phyloP scores from a whole-genome alignment of 2,888 invertebrate species.

The Hypolimnas misippus region DNA sequence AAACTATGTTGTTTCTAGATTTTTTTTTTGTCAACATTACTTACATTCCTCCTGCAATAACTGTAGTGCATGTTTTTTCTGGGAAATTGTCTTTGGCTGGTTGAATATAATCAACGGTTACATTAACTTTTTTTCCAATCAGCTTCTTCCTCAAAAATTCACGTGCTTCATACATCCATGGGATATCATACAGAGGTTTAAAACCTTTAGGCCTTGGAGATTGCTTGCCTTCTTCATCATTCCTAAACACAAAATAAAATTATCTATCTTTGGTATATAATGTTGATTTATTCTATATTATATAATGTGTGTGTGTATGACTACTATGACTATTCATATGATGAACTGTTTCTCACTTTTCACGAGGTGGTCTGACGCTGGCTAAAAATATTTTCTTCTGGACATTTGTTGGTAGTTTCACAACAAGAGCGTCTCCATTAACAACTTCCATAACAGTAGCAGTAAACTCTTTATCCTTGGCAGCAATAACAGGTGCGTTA shows the following conservation, averaged over 20 bases:
- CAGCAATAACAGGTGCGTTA: constrained; percentile 87
- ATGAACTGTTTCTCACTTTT: constrained; percentile 68
- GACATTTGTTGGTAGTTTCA: constrained; percentile 91
- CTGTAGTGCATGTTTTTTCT: constrained; percentile 97
- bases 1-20: neutral
- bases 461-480: constrained; percentile 91
- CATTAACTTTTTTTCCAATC: constrained; percentile 96
- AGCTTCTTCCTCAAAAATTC: constrained; percentile 98
- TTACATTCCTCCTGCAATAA: constrained; percentile 87
- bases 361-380: constrained; percentile 97
- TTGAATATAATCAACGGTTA: constrained; percentile 97
- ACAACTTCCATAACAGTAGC: constrained; percentile 95
- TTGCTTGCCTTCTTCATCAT: constrained; percentile 88
- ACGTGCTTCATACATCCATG: constrained; percentile 99
- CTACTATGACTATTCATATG: no score
- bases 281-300: neutral
- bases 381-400: constrained; percentile 97
- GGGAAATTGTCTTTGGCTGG: constrained; percentile 96
- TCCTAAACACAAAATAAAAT: constrained; percentile 50
- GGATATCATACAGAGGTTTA: constrained; percentile 98
- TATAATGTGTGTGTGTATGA: neutral
- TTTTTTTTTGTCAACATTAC: constrained; percentile 44
- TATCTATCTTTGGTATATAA: neutral
- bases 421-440: constrained; percentile 96
- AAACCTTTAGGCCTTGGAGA: constrained; percentile 88